Evolutionary conservation across 2,888 invertebrate genomes (phyloP), one percentile per base, ranked within the genome.

Genomic region (Himalopsyche tibetana): DNA sequence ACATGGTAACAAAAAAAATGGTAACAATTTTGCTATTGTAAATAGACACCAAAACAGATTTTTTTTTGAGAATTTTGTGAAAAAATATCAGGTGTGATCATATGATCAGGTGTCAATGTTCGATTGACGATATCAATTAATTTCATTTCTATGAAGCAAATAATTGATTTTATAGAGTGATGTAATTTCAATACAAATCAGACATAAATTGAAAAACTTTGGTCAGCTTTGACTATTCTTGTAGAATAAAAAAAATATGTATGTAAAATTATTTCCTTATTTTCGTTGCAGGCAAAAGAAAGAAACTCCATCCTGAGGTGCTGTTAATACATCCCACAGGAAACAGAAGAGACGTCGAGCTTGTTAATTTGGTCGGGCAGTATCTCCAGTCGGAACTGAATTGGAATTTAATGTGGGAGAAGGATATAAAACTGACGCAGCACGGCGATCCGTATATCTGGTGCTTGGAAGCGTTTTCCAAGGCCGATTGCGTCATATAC

Each of bases 401-500:
- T 28, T 87, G 87, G 87, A 82, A 83, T 36, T 74, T 88, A 28
- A 56, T 85, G 80, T 80, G 84, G 45, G 84, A 88, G 45, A 83
- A 85, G 55, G 87, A 88, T 69, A 88, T 88, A 36, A 85, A 85
- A 55, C 36, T 55, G 19, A 88, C 88, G 1, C 45, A 81, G 51
- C 88, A 88, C 42, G 80, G 86, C 12, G 86, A 88, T 87, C 88
- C 88, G 9, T 87, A 86, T 51, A 79, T 88, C 11, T 88, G 88
- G 88, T 88, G 87, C 79, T 45, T 84, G 55, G 87, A 88, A 38
- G 84, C 85, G 36, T 88, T 85, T 51, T 83, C 82, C 56, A 87
- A 82, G 63, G 83, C 87, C 5, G 85, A 88, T 56, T 55, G 83
- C 15, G 83, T 88, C 36, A 42, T 88, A n/a, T 88, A 88, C 19